Evolutionary conservation across 2,888 invertebrate species (phyloP), one percentile per base, ranked within the genome.

Genomic region (Onchidella celtica): DNA sequence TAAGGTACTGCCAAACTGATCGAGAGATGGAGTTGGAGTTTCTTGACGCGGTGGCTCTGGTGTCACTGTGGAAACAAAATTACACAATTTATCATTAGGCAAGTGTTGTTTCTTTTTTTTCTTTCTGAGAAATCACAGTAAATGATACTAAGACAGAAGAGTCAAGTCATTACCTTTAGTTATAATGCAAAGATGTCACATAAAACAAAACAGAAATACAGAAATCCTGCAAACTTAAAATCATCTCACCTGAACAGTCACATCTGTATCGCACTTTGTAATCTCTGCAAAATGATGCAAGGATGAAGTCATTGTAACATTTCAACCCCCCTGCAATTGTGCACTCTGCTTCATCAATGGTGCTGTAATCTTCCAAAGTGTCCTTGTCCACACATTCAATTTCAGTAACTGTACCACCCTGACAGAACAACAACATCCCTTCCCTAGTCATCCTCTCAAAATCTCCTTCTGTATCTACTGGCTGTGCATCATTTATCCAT

Each of bases 201-300:
- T n/a, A n/a, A n/a, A n/a, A n/a, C n/a, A n/a, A n/a, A n/a, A n/a
- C n/a, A n/a, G n/a, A n/a, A n/a, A n/a, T n/a, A n/a, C n/a, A n/a
- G n/a, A n/a, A n/a, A n/a, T n/a, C n/a, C n/a, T n/a, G n/a, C n/a
- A n/a, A n/a, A n/a, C n/a, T n/a, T n/a, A n/a, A n/a, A n/a, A n/a
- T n/a, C n/a, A n/a, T n/a, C 6, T 47, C 47, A 82, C 82, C 77
- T 74, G 81, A 93, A 89, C 96, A 96, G 77, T 94, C 93, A 81
- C 92, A 92, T 85, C 85, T 89, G 83, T 91, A 92, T 77, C 90
- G 72, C 32, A 92, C 86, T 87, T 90, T 89, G 86, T 91, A 92
- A 78, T 92, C 91, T 6, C 86, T 85, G 81, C 92, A 92, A 14
- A 65, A 68, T 21, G 69, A 29, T n/a, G 29, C 73, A 47, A 59